Conservation (phyloP, 2,888 invertebrate species). For the Adelphocoris suturalis region DNA sequence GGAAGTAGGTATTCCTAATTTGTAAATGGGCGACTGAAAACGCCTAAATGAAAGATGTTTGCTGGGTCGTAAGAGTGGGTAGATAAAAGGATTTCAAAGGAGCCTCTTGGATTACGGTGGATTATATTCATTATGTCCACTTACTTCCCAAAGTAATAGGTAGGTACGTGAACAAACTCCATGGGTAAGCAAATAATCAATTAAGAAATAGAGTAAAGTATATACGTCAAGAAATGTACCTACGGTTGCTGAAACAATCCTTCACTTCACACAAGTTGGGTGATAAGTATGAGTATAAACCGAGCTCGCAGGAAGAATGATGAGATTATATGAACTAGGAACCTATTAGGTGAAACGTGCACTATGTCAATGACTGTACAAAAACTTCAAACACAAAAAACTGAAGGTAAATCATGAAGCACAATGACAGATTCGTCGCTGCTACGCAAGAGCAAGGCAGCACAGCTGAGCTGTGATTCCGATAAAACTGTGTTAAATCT, state of each 20-base stretch:
- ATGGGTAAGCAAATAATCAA: no score
- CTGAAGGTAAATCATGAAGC: background rate
- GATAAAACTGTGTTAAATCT: background rate
- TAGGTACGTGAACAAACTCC: background rate
- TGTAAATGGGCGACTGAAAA: no score
- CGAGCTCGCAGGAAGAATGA: background rate
- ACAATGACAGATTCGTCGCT: constrained; percentile 1
- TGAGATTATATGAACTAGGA: background rate
- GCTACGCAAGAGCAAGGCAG: constrained; percentile 38
- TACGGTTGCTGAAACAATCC: background rate
- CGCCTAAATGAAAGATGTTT: no score
- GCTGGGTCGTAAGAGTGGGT: background rate
- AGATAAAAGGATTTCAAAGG: constrained; percentile 10
- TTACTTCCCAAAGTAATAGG: background rate
- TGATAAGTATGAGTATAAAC: background rate
- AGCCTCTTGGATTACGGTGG: background rate
- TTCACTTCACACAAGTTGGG: background rate
- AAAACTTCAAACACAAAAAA: constrained; percentile 8
- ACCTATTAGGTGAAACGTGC: background rate
- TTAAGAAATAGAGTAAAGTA: background rate
- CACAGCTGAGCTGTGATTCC: constrained; percentile 35
- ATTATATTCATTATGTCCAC: background rate
- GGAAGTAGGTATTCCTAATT: no score
- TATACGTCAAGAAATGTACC: background rate
- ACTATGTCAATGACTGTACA: background rate